These are phyloP conservation scores for Decapterus maruadsi DNA, from an alignment of 2,797 vertebrate genomes.

Conservation along the genomic window DNA sequence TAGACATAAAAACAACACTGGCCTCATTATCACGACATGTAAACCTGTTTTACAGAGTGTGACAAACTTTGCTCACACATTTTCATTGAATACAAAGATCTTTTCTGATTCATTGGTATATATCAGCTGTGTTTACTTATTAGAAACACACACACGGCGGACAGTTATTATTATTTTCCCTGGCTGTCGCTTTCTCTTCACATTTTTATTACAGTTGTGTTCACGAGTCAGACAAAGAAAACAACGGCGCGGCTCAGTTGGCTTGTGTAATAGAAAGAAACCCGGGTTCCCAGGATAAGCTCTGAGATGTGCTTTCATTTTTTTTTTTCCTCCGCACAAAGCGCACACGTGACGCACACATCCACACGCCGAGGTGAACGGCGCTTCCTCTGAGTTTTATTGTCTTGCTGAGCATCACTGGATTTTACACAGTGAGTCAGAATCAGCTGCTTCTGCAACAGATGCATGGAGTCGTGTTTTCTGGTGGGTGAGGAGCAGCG, in stretches of 20 bases:
- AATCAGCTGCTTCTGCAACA: constrained; percentile 30
- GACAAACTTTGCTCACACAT: background rate
- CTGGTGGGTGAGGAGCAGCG: constrained; percentile 40
- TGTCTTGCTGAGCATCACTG: constrained; percentile 7
- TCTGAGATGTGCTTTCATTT: background rate
- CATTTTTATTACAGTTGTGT: background rate
- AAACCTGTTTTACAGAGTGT: background rate
- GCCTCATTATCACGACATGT: background rate
- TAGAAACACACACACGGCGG: background rate
- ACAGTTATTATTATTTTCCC: background rate
- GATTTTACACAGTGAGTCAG: constrained; percentile 16
- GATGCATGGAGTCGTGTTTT: constrained; percentile 16
- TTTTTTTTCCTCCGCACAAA: background rate
- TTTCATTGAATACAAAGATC: background rate
- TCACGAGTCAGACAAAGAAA: background rate
- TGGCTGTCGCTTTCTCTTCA: background rate
- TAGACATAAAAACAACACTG: too few relatives aligned
- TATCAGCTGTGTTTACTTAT: background rate
- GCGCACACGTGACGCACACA: too few relatives aligned
- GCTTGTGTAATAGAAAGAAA: background rate
- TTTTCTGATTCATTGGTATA: background rate
- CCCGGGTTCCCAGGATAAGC: background rate
- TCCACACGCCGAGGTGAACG: background rate
- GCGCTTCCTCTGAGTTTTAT: background rate
- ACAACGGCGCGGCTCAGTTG: background rate